Conservation (phyloP, 1,140 invertebrate species). For the Drosophila kanapiae region DNA sequence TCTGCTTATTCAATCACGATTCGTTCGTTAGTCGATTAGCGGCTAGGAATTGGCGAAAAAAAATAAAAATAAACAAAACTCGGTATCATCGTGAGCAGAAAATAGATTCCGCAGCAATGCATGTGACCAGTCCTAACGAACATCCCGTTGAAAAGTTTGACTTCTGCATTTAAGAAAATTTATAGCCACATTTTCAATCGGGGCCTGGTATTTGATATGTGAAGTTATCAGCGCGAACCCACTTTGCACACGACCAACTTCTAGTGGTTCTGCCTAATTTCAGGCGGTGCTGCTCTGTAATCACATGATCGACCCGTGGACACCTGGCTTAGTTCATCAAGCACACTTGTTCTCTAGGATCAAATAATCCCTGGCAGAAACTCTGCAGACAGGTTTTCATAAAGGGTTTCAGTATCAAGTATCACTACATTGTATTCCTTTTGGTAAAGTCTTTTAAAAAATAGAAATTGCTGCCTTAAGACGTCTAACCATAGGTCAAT, state of each 20-base stretch:
- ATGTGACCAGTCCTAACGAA: slow-evolving; percentile 33
- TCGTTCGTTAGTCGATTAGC: slow-evolving; percentile 41
- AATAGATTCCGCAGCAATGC: slow-evolving; percentile 30
- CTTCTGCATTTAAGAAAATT: slow-evolving; percentile 42
- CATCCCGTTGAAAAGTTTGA: background rate
- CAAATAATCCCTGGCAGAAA: background rate
- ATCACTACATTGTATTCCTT: background rate
- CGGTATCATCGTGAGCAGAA: slow-evolving; percentile 1
- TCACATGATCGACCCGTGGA: slow-evolving; percentile 25
- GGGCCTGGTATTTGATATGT: slow-evolving; percentile 23
- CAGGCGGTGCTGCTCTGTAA: background rate
- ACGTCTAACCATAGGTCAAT: too few species aligned
- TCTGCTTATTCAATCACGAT: slow-evolving; percentile 49
- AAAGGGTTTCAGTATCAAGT: background rate
- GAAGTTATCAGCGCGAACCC: slow-evolving; percentile 36
- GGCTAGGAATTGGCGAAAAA: background rate
- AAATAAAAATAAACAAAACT: background rate
- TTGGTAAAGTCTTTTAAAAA: background rate
- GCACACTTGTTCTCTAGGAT: background rate
- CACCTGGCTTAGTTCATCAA: slow-evolving; percentile 31
- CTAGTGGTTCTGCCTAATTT: background rate
- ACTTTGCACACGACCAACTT: slow-evolving; percentile 46
- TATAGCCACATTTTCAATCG: slow-evolving; percentile 28
- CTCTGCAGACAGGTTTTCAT: background rate
- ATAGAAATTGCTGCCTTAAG: too few species aligned